These are phyloP conservation scores for Drosophila parabipectinata DNA, from an alignment of 1,140 invertebrate genomes.

Conservation along the genomic window DNA sequence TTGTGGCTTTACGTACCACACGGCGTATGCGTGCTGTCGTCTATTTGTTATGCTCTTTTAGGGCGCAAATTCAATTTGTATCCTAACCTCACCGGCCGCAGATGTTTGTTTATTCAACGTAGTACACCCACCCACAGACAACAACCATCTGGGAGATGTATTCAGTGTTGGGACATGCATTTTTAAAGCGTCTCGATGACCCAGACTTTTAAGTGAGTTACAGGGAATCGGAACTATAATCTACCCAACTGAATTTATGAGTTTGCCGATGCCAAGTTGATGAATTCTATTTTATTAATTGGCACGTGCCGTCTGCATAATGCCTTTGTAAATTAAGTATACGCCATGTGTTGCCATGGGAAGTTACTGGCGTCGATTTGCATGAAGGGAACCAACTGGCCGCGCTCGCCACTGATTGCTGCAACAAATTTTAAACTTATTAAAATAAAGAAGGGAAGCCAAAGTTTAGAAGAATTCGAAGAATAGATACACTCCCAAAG, in stretches of 20 bases:
- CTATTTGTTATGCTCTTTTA: slow-evolving; percentile 78
- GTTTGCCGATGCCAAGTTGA: slow-evolving; percentile 3
- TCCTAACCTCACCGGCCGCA: slow-evolving; percentile 52
- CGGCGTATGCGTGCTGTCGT: slow-evolving; percentile 68
- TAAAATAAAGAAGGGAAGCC: slow-evolving; percentile 53
- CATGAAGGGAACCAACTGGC: slow-evolving; percentile 41
- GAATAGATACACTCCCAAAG: background rate
- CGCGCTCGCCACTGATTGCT: slow-evolving; percentile 64
- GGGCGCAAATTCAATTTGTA: slow-evolving; percentile 73
- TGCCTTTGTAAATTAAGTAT: slow-evolving; percentile 57
- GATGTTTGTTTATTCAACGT: slow-evolving; percentile 65
- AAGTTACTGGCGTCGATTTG: slow-evolving; percentile 51
- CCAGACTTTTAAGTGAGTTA: slow-evolving; percentile 22
- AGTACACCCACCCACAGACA: background rate
- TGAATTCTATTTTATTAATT: slow-evolving; percentile 37
- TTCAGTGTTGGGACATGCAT: slow-evolving; percentile 25
- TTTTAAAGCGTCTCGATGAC: slow-evolving; percentile 20
- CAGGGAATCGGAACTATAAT: slow-evolving; percentile 7
- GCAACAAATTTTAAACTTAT: slow-evolving; percentile 80
- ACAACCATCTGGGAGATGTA: slow-evolving; percentile 23
- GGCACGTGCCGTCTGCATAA: slow-evolving; percentile 42
- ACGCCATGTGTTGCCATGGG: slow-evolving; percentile 63
- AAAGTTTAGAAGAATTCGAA: background rate
- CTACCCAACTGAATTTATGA: slow-evolving; percentile 18
- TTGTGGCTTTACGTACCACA: slow-evolving; percentile 58